A percentile compares a stretch with the other conserved stretches of the same genome.
Conservation (phyloP, 2,113 vertebrate genomes). For the Micronycteris hirsuta region DNA sequence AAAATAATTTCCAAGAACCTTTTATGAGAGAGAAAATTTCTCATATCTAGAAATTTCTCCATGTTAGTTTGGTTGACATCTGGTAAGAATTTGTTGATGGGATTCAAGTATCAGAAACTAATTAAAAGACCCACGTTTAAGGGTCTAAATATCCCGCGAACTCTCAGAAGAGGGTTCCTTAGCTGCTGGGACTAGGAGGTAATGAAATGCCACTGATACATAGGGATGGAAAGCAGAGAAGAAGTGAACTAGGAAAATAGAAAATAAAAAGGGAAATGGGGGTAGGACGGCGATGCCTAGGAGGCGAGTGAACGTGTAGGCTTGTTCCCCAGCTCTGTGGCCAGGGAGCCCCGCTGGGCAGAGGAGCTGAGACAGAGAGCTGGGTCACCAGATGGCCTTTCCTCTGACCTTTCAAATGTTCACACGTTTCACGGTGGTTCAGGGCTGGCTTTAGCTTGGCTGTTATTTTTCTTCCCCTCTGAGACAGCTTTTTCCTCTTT, state of each 20-base stretch:
- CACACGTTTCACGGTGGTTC: conserved; percentile 50
- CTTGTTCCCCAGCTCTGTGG: not conserved
- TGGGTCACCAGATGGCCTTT: not conserved
- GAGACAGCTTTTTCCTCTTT: conserved; percentile 57
- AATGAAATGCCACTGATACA: not conserved
- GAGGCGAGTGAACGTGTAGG: not conserved
- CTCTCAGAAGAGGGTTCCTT: not conserved
- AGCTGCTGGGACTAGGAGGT: not conserved
- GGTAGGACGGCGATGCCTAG: not conserved
- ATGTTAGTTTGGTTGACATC: not conserved
- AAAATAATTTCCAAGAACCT: conserved; percentile 58
- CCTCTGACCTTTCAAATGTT: conserved; percentile 54
- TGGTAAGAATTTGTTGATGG: not conserved
- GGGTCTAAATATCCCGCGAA: not conserved
- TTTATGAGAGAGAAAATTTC: conserved; percentile 36
- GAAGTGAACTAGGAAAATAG: not conserved
- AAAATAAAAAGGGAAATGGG: not conserved
- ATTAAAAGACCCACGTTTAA: not conserved
- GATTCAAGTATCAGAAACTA: not conserved
- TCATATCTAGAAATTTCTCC: not conserved
- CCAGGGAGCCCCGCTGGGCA: not conserved
- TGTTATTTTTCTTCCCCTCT: conserved; percentile 47
- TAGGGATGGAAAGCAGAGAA: not conserved
- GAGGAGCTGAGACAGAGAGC: not conserved
- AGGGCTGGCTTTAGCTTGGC: conserved; percentile 29